These are phyloP conservation scores for Meriones psammophilus DNA, from an alignment of 2,797 vertebrate species.

Conservation along the genomic window DNA sequence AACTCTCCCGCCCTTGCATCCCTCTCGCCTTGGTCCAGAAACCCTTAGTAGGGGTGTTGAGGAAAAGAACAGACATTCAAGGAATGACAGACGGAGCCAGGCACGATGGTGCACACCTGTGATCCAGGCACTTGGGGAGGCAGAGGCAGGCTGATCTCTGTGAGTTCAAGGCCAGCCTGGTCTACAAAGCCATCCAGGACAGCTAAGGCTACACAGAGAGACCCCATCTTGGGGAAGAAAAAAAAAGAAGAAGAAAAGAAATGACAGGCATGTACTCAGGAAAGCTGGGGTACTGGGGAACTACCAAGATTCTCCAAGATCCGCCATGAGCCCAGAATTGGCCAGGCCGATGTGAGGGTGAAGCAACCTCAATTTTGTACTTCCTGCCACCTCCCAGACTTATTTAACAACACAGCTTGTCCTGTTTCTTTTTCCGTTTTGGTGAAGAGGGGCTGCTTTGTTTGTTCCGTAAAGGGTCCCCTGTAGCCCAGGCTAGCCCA, in stretches of 20 bases:
- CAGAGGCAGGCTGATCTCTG: too few relatives aligned
- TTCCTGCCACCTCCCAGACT: not conserved
- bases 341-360: not conserved
- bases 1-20: not conserved
- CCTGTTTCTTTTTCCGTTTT: constrained; percentile 2
- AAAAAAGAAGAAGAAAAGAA: too few relatives aligned
- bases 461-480: not conserved
- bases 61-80: too few relatives aligned
- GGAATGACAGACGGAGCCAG: too few relatives aligned
- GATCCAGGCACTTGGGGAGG: too few relatives aligned
- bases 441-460: not conserved
- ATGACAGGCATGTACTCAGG: not conserved
- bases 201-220: too few relatives aligned
- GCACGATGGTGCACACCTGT: too few relatives aligned
- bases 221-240: too few relatives aligned
- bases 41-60: not conserved
- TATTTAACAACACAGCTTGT: not conserved
- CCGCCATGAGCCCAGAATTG: not conserved
- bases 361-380: not conserved
- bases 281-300: not conserved
- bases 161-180: too few relatives aligned
- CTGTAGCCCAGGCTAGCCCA: not conserved
- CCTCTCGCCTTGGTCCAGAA: not conserved
- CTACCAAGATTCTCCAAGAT: constrained; percentile 11
- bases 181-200: too few relatives aligned